Evolutionary conservation across 2,888 invertebrate species (phyloP).

Genomic region (Phortica magna): DNA sequence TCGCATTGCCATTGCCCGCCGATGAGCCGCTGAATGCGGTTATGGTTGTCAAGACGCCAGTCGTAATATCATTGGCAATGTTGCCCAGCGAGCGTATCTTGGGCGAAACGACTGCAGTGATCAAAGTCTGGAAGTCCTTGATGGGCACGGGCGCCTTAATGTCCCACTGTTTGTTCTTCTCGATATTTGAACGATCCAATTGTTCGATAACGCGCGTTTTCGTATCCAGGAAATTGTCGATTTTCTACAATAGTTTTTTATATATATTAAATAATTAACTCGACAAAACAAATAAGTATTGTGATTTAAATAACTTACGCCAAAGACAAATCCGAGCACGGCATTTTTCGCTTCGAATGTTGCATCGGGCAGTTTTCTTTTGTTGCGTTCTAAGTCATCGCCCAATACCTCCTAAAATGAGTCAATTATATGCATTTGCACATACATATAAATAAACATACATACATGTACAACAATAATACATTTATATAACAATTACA

Average conservation of each 20-base stretch:
- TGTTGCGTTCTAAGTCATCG: conserved; percentile 82
- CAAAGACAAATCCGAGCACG: conserved; percentile 89
- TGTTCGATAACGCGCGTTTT: conserved; percentile 86
- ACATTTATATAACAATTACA: background rate
- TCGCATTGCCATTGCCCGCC: conserved; percentile 76
- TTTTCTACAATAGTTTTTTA: conserved; percentile 82
- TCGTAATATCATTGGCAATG: conserved; percentile 82
- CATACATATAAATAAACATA: background rate
- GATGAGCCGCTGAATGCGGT: conserved; percentile 79
- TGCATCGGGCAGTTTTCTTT: conserved; percentile 85
- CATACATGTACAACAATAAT: background rate
- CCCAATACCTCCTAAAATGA: conserved; percentile 78
- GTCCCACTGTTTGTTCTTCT: conserved; percentile 86
- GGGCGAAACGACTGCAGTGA: conserved; percentile 85
- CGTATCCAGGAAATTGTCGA: conserved; percentile 89
- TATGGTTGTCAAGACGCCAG: conserved; percentile 79
- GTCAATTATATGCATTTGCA: conserved; percentile 18
- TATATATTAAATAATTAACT: background rate
- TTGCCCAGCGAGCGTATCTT: conserved; percentile 85
- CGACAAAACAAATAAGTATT: background rate
- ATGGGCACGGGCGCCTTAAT: conserved; percentile 84
- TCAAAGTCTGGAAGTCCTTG: conserved; percentile 82
- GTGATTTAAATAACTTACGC: conserved; percentile 81
- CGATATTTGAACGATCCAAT: conserved; percentile 86
- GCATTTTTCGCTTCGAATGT: conserved; percentile 88